phyloP scores from a whole-genome alignment of 2,888 invertebrate species.

The Malthinus seriepunctatus region DNA sequence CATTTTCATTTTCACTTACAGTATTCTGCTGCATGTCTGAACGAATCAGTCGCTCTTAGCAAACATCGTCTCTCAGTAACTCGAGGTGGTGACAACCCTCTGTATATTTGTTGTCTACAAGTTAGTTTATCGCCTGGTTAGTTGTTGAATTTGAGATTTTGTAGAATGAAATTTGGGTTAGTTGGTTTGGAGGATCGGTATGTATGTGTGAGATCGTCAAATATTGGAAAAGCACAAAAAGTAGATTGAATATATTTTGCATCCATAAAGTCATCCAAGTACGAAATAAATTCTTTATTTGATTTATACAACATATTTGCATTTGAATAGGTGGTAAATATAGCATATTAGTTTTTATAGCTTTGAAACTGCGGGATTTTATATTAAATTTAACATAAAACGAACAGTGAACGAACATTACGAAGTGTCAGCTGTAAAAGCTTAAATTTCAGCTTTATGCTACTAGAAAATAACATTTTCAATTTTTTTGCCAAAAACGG shows the following conservation, averaged over 20 bases:
- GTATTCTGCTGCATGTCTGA: too few relatives aligned
- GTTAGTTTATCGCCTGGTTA: too few relatives aligned
- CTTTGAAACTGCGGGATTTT: slow-evolving; percentile 18
- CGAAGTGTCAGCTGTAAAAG: slow-evolving; percentile 16
- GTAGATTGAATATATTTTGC: slow-evolving; percentile 25
- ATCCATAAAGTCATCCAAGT: slow-evolving; percentile 23
- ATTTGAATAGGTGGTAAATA: slow-evolving; percentile 29
- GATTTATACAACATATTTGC: slow-evolving; percentile 26
- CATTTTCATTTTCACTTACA: too few relatives aligned
- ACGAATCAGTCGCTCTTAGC: too few relatives aligned
- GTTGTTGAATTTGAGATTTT: too few relatives aligned
- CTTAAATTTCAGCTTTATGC: slow-evolving; percentile 7
- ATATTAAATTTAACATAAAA: slow-evolving; percentile 26
- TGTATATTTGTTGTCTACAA: too few relatives aligned
- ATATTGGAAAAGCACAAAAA: slow-evolving; percentile 25
- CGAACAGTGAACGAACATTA: slow-evolving; percentile 15
- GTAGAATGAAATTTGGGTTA: too few relatives aligned
- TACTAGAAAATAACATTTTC: slow-evolving; percentile 4
- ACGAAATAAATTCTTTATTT: slow-evolving; percentile 28
- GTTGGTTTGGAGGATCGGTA: too few relatives aligned
- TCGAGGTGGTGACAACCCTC: too few relatives aligned
- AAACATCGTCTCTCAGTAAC: too few relatives aligned
- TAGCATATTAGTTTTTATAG: slow-evolving; percentile 25
- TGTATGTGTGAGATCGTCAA: slow-evolving; percentile 22
- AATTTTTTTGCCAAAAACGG: slow-evolving; percentile 1